Conservation (phyloP, 2,797 vertebrate species). For the Anabas testudineus region DNA sequence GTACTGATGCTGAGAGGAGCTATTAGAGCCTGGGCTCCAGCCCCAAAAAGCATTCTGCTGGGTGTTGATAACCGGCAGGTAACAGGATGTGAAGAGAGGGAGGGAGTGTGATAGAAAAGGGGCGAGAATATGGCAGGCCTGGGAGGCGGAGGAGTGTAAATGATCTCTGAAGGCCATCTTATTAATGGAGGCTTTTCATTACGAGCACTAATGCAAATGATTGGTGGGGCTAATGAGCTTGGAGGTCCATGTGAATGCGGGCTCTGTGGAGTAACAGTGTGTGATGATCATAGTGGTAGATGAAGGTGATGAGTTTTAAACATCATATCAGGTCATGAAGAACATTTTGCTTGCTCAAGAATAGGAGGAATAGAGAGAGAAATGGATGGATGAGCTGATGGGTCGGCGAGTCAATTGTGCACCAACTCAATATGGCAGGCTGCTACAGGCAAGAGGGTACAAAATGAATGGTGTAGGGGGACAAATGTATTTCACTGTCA, state of each 20-base stretch:
- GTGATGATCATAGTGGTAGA: slow-evolving; percentile 66
- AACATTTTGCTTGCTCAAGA: slow-evolving; percentile 68
- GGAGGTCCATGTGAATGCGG: slow-evolving; percentile 58
- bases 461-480: slow-evolving; percentile 56
- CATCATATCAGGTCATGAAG: slow-evolving; percentile 58
- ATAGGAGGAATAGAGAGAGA: slow-evolving; percentile 54
- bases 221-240: slow-evolving; percentile 79
- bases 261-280: slow-evolving; percentile 55
- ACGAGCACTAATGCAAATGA: slow-evolving; percentile 75
- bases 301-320: slow-evolving; percentile 68
- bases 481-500: slow-evolving; percentile 59
- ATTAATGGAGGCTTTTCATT: slow-evolving; percentile 83
- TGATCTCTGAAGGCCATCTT: slow-evolving; percentile 81
- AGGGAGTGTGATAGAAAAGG: slow-evolving; percentile 1
- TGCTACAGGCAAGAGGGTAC: slow-evolving; percentile 57
- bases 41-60: slow-evolving; percentile 61
- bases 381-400: slow-evolving; percentile 66
- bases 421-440: slow-evolving; percentile 61
- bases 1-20: slow-evolving; percentile 71
- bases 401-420: slow-evolving; percentile 64
- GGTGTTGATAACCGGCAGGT: slow-evolving; percentile 72
- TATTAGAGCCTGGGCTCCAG: slow-evolving; percentile 55
- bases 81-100: slow-evolving; percentile 46
- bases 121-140: slow-evolving; percentile 46
- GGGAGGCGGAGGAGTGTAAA: slow-evolving; percentile 74